Percentiles rank a stretch among this genome's conserved stretches.
Evolutionary conservation across 2,113 vertebrate genomes (phyloP).

Genomic region (Nettapus auritus): DNA sequence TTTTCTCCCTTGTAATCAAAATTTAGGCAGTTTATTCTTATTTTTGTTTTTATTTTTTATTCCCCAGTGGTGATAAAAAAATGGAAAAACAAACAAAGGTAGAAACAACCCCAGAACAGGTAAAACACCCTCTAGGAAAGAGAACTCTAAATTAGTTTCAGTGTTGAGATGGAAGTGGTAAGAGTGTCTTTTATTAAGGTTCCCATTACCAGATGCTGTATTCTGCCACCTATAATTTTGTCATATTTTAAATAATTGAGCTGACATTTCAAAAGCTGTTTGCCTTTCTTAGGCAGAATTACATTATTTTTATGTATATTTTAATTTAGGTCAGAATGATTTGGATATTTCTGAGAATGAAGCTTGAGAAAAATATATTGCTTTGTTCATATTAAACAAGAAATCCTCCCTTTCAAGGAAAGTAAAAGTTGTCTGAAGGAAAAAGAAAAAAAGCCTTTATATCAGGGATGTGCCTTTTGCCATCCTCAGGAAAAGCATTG

Average conservation of each 20-base stretch:
- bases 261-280: conserved; percentile 17
- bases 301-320: conserved; percentile 1
- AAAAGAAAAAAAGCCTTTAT: background rate
- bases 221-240: conserved; percentile 34
- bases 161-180: conserved; percentile 4
- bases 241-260: conserved; percentile 34
- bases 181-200: conserved; percentile 1
- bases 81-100: background rate
- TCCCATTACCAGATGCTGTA: background rate
- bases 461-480: background rate
- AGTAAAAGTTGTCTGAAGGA: background rate
- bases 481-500: background rate
- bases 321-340: conserved; percentile 29
- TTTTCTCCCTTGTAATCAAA: background rate
- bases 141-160: background rate
- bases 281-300: conserved; percentile 8
- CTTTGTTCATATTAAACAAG: conserved; percentile 18
- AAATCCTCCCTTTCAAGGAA: background rate
- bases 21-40: background rate
- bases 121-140: background rate
- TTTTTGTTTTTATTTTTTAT: background rate
- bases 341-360: conserved; percentile 23
- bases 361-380: background rate
- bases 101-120: background rate
- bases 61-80: background rate